phyloP scores from a whole-genome alignment of 2,888 invertebrate species.

The Heterodera filipjevi region DNA sequence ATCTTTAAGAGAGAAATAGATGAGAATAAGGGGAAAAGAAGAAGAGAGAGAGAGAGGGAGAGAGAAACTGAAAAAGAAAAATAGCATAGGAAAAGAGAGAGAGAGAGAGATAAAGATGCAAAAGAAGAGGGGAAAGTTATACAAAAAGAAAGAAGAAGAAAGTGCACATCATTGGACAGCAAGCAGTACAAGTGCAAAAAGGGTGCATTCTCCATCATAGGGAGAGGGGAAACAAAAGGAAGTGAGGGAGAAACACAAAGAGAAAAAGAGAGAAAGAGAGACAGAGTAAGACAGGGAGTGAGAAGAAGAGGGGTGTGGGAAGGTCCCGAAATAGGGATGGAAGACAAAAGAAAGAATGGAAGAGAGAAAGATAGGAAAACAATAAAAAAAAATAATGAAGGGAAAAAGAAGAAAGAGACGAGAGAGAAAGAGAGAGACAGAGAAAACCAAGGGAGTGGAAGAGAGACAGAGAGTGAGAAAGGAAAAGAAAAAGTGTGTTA shows the following conservation, averaged over 20 bases:
- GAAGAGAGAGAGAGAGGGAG: not conserved
- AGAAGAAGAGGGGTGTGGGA: no score
- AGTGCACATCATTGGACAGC: not conserved
- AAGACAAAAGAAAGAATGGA: not conserved
- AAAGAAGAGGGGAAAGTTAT: not conserved
- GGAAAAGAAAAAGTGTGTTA: not conserved
- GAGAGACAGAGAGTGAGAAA: not conserved
- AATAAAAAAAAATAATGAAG: not conserved
- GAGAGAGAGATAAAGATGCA: not conserved
- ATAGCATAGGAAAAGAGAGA: not conserved
- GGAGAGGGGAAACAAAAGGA: not conserved
- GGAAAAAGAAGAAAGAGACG: not conserved
- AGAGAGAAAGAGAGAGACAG: not conserved
- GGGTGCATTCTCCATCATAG: not conserved
- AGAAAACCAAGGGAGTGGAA: not conserved
- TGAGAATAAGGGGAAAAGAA: no score
- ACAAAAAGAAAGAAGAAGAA: not conserved
- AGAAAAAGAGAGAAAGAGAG: not conserved
- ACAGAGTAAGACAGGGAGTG: not conserved
- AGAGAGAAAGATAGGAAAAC: not conserved
- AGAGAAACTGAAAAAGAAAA: not conserved
- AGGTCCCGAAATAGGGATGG: no score
- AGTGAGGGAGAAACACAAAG: no score
- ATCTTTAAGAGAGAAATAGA: not conserved
- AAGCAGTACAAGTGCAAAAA: not conserved